Evolutionary conservation across 2,113 vertebrate species (phyloP).

Genomic region (Pachypanchax playfairii): DNA sequence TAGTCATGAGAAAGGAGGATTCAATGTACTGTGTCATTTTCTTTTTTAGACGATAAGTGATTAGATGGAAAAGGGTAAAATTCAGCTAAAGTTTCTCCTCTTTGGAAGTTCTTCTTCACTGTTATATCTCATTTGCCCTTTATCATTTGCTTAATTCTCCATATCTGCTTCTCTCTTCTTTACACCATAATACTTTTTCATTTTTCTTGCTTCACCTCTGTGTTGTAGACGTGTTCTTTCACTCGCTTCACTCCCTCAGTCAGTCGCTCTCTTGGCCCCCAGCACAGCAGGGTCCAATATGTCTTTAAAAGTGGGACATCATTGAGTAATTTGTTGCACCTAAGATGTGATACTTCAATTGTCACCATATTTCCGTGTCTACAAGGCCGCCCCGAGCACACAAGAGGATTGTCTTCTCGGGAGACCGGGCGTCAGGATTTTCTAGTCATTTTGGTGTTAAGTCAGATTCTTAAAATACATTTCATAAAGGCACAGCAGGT

Average conservation of each 20-base stretch:
- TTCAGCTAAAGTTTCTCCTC: conserved; percentile 37
- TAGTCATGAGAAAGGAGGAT: conserved; percentile 23
- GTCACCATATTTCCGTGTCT: conserved; percentile 55
- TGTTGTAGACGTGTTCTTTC: conserved; percentile 50
- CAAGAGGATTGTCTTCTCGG: conserved; percentile 21
- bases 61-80: conserved; percentile 27
- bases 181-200: conserved; percentile 21
- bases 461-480: conserved; percentile 31
- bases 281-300: conserved; percentile 62
- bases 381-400: conserved; percentile 39
- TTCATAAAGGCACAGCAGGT: conserved; percentile 38
- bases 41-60: conserved; percentile 38
- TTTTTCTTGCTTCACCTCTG: conserved; percentile 42
- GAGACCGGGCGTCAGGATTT: conserved; percentile 31
- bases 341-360: conserved; percentile 69
- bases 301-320: conserved; percentile 75
- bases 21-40: conserved; percentile 43
- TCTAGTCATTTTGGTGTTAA: conserved; percentile 13
- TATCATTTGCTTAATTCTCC: conserved; percentile 57
- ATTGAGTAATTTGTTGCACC: conserved; percentile 73
- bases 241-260: conserved; percentile 46
- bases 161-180: conserved; percentile 18
- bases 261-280: conserved; percentile 51
- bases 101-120: conserved; percentile 28
- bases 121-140: conserved; percentile 48